These are phyloP conservation scores for Prinia subflava DNA, from an alignment of 2,113 vertebrate genomes.

Conservation along the genomic window DNA sequence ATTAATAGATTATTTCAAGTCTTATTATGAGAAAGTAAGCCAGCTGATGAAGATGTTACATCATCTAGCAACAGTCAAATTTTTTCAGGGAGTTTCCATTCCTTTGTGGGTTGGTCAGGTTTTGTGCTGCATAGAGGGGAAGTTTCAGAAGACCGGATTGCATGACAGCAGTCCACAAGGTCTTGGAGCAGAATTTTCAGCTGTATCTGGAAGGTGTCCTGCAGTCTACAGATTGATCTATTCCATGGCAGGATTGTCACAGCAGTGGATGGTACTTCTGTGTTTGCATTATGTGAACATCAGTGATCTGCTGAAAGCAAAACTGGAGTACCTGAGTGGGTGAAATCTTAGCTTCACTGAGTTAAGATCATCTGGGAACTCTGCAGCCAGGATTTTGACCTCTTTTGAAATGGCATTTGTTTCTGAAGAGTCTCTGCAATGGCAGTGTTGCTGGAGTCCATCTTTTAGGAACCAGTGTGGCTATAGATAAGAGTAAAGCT, in stretches of 20 bases:
- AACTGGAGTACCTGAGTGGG: neutral
- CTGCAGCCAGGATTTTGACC: neutral
- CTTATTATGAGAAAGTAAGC: neutral
- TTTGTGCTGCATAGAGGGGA: neutral
- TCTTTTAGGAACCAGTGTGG: neutral
- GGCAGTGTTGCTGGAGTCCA: neutral
- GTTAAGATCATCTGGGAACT: neutral
- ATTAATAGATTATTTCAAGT: neutral
- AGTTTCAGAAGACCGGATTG: neutral
- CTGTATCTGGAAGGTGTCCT: neutral
- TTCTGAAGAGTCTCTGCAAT: neutral
- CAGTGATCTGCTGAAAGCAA: neutral
- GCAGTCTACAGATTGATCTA: neutral
- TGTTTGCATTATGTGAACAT: neutral
- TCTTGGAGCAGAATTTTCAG: neutral
- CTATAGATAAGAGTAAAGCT: neutral
- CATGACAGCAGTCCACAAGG: rapidly evolving
- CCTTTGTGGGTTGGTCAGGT: neutral
- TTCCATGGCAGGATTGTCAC: neutral
- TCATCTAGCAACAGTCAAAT: neutral
- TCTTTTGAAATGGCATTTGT: neutral
- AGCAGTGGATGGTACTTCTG: neutral
- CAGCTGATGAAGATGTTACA: neutral
- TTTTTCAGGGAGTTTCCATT: neutral
- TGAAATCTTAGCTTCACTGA: neutral